These are phyloP conservation scores for Latrodectus hesperus DNA, from an alignment of 2,888 invertebrate species.

Conservation along the genomic window DNA sequence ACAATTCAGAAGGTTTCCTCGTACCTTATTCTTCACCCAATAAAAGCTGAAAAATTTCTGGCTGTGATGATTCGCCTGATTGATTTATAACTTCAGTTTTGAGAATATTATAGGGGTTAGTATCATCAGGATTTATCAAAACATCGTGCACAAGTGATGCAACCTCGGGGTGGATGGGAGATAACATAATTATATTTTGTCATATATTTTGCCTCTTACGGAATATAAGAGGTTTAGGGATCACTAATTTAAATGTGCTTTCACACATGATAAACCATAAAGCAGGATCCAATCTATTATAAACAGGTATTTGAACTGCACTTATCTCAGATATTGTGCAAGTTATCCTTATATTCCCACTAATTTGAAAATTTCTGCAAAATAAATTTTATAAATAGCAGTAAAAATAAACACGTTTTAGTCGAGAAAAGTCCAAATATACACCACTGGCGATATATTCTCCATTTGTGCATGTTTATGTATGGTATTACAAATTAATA, in stretches of 20 bases:
- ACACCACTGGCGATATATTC: too few relatives aligned
- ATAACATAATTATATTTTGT: slow-evolving; percentile 18
- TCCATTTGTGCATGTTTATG: too few relatives aligned
- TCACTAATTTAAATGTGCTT: background rate
- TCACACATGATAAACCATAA: background rate
- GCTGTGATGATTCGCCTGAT: background rate
- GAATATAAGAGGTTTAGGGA: background rate
- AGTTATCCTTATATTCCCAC: too few relatives aligned
- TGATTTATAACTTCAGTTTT: slow-evolving; percentile 2
- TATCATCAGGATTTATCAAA: background rate
- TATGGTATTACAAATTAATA: too few relatives aligned
- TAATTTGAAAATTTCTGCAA: too few relatives aligned
- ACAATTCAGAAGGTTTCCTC: background rate
- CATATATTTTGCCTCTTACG: background rate
- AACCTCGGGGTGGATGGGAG: slow-evolving; percentile 2
- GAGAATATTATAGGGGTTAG: background rate
- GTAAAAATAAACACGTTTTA: too few relatives aligned
- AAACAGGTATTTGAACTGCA: too few relatives aligned
- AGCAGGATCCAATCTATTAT: too few relatives aligned
- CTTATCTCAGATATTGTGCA: too few relatives aligned
- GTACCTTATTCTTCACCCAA: background rate
- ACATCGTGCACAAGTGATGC: background rate
- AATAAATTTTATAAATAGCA: too few relatives aligned
- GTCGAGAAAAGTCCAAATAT: too few relatives aligned
- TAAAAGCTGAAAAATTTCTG: background rate